Percentiles rank a stretch among this genome's conserved stretches.
Evolutionary conservation across 35 echinoderm and acorn worm genomes (phyloP).

Genomic region (Apostichopus japonicus): DNA sequence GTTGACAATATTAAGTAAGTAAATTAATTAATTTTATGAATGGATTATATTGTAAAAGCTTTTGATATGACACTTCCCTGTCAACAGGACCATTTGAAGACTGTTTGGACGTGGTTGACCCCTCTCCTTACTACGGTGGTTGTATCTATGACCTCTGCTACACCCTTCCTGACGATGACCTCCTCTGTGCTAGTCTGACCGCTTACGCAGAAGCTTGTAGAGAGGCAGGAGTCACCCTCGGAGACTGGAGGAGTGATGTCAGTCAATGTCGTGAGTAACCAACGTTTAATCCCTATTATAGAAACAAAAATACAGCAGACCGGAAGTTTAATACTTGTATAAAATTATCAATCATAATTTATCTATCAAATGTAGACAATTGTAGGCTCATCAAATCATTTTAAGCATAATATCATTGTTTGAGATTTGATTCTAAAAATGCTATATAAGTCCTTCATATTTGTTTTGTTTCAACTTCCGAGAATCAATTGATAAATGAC

Average conservation of each 20-base stretch:
- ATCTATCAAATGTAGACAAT: no score
- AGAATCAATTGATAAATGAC: constrained; percentile 28
- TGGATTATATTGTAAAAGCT: no score
- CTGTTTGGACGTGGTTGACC: constrained; percentile 63
- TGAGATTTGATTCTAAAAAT: no score
- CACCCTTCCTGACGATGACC: constrained; percentile 67
- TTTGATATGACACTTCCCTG: neutral
- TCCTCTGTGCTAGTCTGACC: constrained; percentile 62
- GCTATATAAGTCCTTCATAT: no score
- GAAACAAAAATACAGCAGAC: neutral
- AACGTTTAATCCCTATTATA: neutral
- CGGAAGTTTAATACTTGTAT: neutral
- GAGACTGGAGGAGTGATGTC: constrained; percentile 69
- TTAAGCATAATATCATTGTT: no score
- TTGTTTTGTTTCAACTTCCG: no score
- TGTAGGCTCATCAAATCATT: no score
- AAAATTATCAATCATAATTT: no score
- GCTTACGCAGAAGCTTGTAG: constrained; percentile 73
- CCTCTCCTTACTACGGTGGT: constrained; percentile 59
- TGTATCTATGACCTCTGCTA: constrained; percentile 92
- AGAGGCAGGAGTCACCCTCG: constrained; percentile 57
- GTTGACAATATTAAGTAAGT: no score
- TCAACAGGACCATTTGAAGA: constrained; percentile 78
- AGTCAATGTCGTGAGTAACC: constrained; percentile 71
- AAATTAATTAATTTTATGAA: no score